Evolutionary conservation across 2,888 invertebrate genomes (phyloP), one percentile per base, ranked within the genome.

Genomic region (Sphecodes monilicornis): DNA sequence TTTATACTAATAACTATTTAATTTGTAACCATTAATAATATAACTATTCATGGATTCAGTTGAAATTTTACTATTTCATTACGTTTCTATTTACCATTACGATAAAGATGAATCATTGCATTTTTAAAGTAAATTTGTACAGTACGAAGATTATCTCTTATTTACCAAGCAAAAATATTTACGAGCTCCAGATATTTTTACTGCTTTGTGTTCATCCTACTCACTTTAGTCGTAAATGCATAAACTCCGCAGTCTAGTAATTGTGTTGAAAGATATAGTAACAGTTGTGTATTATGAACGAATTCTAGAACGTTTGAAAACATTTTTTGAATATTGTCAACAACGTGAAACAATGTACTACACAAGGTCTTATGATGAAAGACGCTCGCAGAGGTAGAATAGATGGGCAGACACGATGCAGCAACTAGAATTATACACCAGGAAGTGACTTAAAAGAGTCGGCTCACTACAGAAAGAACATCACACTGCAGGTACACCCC

Each of bases 401-500:
- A 16, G 4, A 46, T 16, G 6, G 6, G 29, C 60, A 60, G 60
- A 29, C 60, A 26, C 29, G 60, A 18, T 29, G 29, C 60, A 16
- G 60, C 60, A 60, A 18, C 60, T 29, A 60, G 60, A 60, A 60
- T 60, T 60, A 60, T 60, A 60, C 29, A 72, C 46, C 54, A 50
- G 60, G 60, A 60, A 60, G 60, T 29, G 60, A 29, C 60, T 60
- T 60, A 29, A 60, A 60, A 60, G 60, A 60, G 60, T 60, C 26
- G 29, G 60, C 60, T 60, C 29, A 8, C 60, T 60, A 29, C 60
- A 29, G n/a, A 69, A 39, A 69, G 41, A 39, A 69, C 69, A 69
- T 69, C 39, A 39, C 69, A 39, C n/a, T 69, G 69, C n/a, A 69
- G 39, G 41, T n/a, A 36, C 69, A 69, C 69, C 39, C 46, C 29